phyloP scores from a whole-genome alignment of 2,888 invertebrate species.

The Euplexia lucipara region DNA sequence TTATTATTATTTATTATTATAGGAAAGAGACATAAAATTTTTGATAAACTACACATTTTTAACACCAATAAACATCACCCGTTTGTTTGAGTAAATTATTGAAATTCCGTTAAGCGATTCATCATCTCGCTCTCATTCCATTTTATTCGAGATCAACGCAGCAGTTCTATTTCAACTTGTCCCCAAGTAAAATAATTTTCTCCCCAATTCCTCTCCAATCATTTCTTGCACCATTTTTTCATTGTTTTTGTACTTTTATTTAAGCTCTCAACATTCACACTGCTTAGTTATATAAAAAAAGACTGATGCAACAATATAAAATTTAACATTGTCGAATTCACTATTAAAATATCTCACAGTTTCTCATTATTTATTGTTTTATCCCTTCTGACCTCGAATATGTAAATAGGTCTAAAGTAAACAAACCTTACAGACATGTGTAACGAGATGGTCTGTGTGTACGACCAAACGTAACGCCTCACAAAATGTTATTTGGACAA shows the following conservation, averaged over 20 bases:
- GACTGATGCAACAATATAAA: not conserved
- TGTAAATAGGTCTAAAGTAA: slow-evolving; percentile 50
- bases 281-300: not conserved
- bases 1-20: too few relatives aligned
- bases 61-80: not conserved
- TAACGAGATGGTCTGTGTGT: slow-evolving; percentile 26
- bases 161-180: not conserved
- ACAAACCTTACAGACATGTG: slow-evolving; percentile 45
- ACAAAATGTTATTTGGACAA: slow-evolving; percentile 36
- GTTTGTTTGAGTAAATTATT: too few relatives aligned
- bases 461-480: slow-evolving; percentile 24
- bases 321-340: slow-evolving; percentile 6
- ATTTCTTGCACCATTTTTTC: not conserved
- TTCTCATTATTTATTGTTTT: slow-evolving; percentile 46
- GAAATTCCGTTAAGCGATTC: not conserved
- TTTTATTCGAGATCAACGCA: not conserved
- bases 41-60: not conserved
- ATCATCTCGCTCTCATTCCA: not conserved
- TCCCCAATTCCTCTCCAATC: too few relatives aligned
- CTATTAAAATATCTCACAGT: slow-evolving; percentile 34
- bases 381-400: slow-evolving; percentile 57
- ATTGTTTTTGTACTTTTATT: not conserved
- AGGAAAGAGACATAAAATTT: not conserved
- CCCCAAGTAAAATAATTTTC: too few relatives aligned
- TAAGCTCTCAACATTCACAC: not conserved